Base-by-base conservation (phyloP, 2,113 vertebrate genomes). In the Neolamprologus kungweensis region DNA sequence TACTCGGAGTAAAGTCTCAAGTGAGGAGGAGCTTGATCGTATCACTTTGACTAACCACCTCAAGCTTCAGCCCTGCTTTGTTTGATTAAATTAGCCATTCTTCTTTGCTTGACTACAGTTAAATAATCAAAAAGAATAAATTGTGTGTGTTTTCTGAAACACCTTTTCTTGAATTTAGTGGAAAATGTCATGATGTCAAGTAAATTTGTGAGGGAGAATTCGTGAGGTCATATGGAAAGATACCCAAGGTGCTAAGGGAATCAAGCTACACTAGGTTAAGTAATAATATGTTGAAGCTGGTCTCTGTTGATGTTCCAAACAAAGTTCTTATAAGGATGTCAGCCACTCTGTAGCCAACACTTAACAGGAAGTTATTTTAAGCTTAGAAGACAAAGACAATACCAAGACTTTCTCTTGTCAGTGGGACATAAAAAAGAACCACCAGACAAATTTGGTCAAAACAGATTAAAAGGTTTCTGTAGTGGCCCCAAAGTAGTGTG, bases 51-150 rank as follows among this genome's bases (percentile, higher is more conserved):
- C 87, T 21, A 11, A 87, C 8, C 54, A 33, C 14, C 23, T 53
- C 63, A 42, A 37, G 7, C 68, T 63, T 82, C 71, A 16, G 54
- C 37, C 6, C 4, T 63, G 81, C 35, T 16, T 51, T 7, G 47
- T 45, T 82, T 90, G 81, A 90, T 89, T 33, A 55, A 80, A 75
- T 88, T 40, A 84, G 68, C 78, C 14, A 57, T 82, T 80, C 80
- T 51, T 60, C 54, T 47, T 26, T 75, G 68, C 14, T 75, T 47
- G 16, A 47, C 23, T 75, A 11, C 23, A 75, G 16, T 12, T 50
- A 47, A 75, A 31, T 75, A 19, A 11, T 31, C 4, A 75, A 75
- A 75, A 47, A 31, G 23, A 75, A 19, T 31, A 50, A 19, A 31
- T 50, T 50, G 23, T 31, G 23, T 47, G 40, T 31, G 42, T 75